These are phyloP conservation scores for Campoletis sonorensis DNA, from an alignment of 1,140 invertebrate species.

Conservation along the genomic window DNA sequence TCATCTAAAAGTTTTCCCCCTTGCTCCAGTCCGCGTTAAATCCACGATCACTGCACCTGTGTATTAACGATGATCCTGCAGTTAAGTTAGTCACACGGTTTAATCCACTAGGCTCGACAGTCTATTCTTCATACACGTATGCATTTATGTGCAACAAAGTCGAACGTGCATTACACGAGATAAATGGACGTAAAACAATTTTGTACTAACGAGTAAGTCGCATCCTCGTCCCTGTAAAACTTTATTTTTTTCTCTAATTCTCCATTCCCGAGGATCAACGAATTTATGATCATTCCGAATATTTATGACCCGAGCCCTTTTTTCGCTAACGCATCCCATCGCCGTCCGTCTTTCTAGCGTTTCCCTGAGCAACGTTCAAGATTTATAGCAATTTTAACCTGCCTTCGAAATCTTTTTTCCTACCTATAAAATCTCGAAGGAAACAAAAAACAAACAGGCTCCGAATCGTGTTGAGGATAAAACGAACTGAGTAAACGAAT, in stretches of 20 bases:
- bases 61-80: slow-evolving; percentile 38
- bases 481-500: not conserved
- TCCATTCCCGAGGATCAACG: too few relatives aligned
- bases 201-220: too few relatives aligned
- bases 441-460: not conserved
- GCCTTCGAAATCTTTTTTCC: not conserved
- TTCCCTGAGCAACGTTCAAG: not conserved
- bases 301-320: too few relatives aligned
- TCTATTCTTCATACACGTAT: not conserved
- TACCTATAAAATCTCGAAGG: not conserved
- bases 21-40: slow-evolving; percentile 1
- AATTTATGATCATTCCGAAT: too few relatives aligned
- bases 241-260: too few relatives aligned
- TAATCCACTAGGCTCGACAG: slow-evolving; percentile 5
- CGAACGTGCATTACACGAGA: too few relatives aligned
- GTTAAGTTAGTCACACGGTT: slow-evolving; percentile 12
- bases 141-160: too few relatives aligned
- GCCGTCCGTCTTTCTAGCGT: too few relatives aligned
- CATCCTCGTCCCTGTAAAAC: too few relatives aligned
- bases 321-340: too few relatives aligned
- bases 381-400: not conserved
- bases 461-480: not conserved
- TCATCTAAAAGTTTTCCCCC: slow-evolving; percentile 24
- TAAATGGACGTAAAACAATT: too few relatives aligned
- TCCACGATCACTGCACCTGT: not conserved